Percentiles rank a stretch among this genome's conserved stretches.
Evolutionary conservation across 2,113 vertebrate genomes (phyloP).

Genomic region (Centrocercus urophasianus): DNA sequence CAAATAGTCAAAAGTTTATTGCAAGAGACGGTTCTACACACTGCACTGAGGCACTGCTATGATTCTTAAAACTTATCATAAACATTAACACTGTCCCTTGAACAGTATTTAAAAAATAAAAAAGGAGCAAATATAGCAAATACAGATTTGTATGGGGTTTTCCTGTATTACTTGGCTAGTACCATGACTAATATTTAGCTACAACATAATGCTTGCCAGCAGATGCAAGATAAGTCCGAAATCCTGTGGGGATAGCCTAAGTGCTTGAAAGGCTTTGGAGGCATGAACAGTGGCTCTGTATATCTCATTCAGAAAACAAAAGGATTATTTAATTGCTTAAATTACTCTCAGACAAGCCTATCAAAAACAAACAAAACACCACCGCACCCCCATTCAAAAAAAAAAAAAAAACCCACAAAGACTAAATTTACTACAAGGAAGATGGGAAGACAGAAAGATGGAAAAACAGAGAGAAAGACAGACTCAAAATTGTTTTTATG

Average conservation of each 20-base stretch:
- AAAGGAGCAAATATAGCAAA: neutral
- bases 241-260: neutral
- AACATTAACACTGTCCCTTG: neutral
- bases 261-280: conserved; percentile 22
- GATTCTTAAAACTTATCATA: neutral
- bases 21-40: neutral
- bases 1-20: neutral
- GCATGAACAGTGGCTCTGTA: neutral
- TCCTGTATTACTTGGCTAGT: conserved; percentile 3
- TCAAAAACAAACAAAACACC: no score
- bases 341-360: neutral
- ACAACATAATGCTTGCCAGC: neutral
- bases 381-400: neutral
- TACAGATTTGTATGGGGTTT: neutral
- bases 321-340: conserved; percentile 3
- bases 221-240: conserved; percentile 18
- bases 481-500: rapidly evolving
- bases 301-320: neutral
- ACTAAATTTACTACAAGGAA: neutral
- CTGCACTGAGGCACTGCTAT: neutral
- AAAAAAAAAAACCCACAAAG: no score
- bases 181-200: conserved; percentile 40
- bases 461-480: neutral
- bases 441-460: neutral
- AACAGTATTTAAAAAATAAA: neutral